These are phyloP conservation scores for Avahi laniger DNA, from an alignment of 2,797 vertebrate species.

Conservation along the genomic window DNA sequence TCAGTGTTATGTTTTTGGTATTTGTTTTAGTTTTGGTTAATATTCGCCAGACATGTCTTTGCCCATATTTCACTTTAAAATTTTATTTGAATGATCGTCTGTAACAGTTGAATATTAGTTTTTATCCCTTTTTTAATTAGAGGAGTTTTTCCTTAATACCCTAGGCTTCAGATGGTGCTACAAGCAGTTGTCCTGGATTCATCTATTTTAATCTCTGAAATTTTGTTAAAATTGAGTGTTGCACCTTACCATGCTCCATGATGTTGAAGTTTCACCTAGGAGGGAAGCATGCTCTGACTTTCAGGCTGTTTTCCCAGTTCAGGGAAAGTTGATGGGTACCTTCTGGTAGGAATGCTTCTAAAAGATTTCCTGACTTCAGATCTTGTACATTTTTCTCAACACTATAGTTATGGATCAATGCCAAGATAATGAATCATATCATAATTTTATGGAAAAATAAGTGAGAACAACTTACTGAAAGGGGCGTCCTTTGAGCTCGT, in stretches of 20 bases:
- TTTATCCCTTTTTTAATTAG: neutral
- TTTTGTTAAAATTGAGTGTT: neutral
- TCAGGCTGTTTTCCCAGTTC: neutral
- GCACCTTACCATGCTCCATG: neutral
- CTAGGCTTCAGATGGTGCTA: neutral
- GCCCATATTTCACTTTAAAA: neutral
- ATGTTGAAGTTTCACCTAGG: neutral
- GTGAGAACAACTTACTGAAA: slow-evolving; percentile 39
- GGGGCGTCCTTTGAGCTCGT: neutral
- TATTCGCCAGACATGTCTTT: neutral
- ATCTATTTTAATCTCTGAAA: neutral
- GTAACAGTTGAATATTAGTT: neutral
- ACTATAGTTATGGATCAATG: neutral
- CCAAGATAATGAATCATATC: slow-evolving; percentile 14
- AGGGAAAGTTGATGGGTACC: neutral
- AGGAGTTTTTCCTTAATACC: neutral
- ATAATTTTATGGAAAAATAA: slow-evolving; percentile 46
- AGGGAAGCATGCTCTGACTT: neutral
- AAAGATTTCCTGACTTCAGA: neutral
- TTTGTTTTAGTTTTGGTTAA: neutral
- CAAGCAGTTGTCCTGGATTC: neutral
- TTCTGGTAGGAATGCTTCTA: neutral
- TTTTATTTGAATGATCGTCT: neutral
- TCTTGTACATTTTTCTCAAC: neutral
- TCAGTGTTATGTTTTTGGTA: neutral